These are phyloP conservation scores for Tychaedon coryphoeus DNA, from an alignment of 2,113 vertebrate species.

Conservation along the genomic window DNA sequence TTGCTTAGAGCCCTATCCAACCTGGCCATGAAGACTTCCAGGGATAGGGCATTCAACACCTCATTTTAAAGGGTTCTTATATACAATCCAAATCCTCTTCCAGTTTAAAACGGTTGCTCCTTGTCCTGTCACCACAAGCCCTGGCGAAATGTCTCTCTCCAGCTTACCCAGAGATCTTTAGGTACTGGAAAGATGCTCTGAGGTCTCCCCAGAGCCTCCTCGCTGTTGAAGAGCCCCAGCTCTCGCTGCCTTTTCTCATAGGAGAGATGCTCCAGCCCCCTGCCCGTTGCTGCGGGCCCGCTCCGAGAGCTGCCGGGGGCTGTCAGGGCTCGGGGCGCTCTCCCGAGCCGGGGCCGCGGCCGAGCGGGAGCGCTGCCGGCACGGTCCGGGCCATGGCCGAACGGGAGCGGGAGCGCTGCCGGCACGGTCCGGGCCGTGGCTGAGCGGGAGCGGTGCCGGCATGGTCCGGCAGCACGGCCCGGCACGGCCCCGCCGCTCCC, in stretches of 20 bases:
- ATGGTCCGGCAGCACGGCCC: neutral
- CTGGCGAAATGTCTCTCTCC: neutral
- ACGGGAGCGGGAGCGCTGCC: neutral
- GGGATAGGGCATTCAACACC: neutral
- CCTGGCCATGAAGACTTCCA: neutral
- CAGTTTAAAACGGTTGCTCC: neutral
- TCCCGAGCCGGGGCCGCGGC: neutral
- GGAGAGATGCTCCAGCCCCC: neutral
- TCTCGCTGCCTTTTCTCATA: neutral
- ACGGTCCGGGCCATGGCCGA: neutral
- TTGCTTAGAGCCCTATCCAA: neutral
- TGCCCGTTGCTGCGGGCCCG: neutral
- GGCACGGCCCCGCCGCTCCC: neutral
- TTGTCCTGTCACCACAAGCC: neutral
- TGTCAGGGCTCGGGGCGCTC: neutral
- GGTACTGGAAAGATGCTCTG: neutral
- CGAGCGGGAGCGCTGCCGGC: neutral
- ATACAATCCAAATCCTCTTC: neutral
- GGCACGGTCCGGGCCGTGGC: no score
- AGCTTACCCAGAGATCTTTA: neutral
- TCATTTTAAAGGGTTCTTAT: neutral
- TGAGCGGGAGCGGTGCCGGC: no score
- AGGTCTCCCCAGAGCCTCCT: neutral
- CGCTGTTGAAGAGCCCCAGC: neutral
- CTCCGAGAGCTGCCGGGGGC: neutral